Percentiles rank a stretch among this genome's conserved stretches.
Evolutionary conservation across 2,888 invertebrate genomes (phyloP).

Genomic region (Melanostoma mellinum): DNA sequence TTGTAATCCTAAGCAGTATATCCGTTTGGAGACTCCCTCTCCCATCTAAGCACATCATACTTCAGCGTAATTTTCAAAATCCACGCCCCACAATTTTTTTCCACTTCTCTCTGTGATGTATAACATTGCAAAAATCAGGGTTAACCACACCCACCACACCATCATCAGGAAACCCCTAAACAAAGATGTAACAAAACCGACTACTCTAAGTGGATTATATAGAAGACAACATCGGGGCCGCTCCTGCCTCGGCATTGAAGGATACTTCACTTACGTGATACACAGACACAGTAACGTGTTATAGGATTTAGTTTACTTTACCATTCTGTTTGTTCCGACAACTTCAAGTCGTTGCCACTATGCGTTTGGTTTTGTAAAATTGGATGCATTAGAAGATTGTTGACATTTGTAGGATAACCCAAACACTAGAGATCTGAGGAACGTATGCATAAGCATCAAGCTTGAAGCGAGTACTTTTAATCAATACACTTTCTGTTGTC

Average conservation of each 20-base stretch:
- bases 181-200: conserved; percentile 67
- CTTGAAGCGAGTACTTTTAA: too few species aligned
- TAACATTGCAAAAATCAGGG: conserved; percentile 48
- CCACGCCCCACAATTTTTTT: conserved; percentile 5
- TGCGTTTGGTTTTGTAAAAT: not conserved
- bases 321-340: conserved; percentile 22
- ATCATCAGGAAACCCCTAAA: conserved; percentile 37
- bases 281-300: conserved; percentile 8
- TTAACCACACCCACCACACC: conserved; percentile 48
- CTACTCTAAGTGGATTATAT: conserved; percentile 66
- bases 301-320: conserved; percentile 36
- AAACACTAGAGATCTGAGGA: too few species aligned
- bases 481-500: too few species aligned
- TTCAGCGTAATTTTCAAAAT: conserved; percentile 38
- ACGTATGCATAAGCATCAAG: too few species aligned
- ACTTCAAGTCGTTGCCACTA: conserved; percentile 24
- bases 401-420: too few species aligned
- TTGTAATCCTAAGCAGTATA: not conserved
- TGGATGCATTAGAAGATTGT: conserved; percentile 26
- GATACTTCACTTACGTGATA: conserved; percentile 38
- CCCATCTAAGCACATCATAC: conserved; percentile 8
- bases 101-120: conserved; percentile 10
- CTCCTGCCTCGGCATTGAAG: conserved; percentile 13
- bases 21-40: conserved; percentile 29
- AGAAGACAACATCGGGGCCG: conserved; percentile 23